A percentile compares a stretch with the other conserved stretches of the same genome.
These are phyloP conservation scores for Alviniconcha strummeri DNA, from an alignment of 2,888 invertebrate genomes.

Conservation along the genomic window DNA sequence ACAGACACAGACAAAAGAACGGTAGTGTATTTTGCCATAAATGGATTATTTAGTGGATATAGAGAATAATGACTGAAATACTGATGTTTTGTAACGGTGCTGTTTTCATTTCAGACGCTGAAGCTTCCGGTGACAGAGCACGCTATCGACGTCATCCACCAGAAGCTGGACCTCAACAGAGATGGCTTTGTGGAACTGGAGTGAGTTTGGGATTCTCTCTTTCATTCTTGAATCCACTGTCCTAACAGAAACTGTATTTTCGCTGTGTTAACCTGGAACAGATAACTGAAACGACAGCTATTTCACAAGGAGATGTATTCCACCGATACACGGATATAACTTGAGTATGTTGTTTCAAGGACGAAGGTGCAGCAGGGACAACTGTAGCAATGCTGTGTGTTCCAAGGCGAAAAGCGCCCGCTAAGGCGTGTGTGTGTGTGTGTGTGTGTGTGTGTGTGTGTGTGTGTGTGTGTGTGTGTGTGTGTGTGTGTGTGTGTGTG, in stretches of 20 bases:
- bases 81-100: neutral
- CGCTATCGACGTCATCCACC: slow-evolving; percentile 58
- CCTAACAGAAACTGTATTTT: no score
- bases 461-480: slow-evolving; percentile 21
- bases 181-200: slow-evolving; percentile 63
- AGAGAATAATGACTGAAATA: neutral
- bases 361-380: no score
- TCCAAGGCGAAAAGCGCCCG: no score
- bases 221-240: neutral
- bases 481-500: slow-evolving; percentile 15
- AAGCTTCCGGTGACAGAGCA: slow-evolving; percentile 61
- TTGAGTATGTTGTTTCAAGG: no score
- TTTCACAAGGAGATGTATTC: no score
- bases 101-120: slow-evolving; percentile 51
- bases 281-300: no score
- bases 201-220: slow-evolving; percentile 45
- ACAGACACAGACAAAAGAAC: no score
- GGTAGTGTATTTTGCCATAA: no score
- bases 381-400: no score
- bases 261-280: no score
- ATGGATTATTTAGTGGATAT: neutral
- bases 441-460: neutral
- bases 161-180: slow-evolving; percentile 58
- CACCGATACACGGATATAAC: no score
- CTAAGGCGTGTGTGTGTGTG: no score